phyloP scores from a whole-genome alignment of 2,113 vertebrate species.

The Istiophorus platypterus region DNA sequence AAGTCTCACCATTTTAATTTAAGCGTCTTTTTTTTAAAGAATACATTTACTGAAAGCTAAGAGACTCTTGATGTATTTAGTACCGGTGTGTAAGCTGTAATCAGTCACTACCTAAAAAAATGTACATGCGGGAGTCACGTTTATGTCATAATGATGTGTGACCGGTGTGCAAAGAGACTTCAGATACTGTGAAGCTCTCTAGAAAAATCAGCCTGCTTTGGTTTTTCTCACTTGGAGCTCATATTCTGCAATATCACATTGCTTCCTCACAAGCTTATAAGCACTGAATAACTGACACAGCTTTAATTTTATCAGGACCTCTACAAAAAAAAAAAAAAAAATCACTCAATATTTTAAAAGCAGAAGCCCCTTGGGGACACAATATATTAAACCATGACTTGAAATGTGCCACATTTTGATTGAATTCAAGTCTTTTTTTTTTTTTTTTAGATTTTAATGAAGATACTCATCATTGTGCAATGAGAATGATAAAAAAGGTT shows the following conservation, averaged over 20 bases:
- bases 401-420: slow-evolving; percentile 28
- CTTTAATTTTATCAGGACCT: slow-evolving; percentile 39
- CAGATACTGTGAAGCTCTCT: background rate
- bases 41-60: background rate
- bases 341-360: slow-evolving; percentile 32
- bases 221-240: slow-evolving; percentile 24
- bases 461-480: slow-evolving; percentile 18
- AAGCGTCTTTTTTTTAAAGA: slow-evolving; percentile 36
- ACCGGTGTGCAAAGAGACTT: background rate
- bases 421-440: slow-evolving; percentile 29
- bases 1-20: slow-evolving; percentile 55
- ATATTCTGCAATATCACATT: background rate
- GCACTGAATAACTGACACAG: slow-evolving; percentile 25
- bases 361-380: background rate
- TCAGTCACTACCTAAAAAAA: background rate
- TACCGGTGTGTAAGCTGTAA: background rate
- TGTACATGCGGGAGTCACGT: background rate
- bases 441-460: slow-evolving; percentile 27
- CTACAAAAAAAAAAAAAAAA: slow-evolving; percentile 51
- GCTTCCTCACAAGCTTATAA: slow-evolving; percentile 1
- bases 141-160: slow-evolving; percentile 16
- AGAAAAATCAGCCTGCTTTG: background rate
- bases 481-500: slow-evolving; percentile 25
- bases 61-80: slow-evolving; percentile 1
- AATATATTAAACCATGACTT: slow-evolving; percentile 6